Conservation (phyloP, 2,888 invertebrate species). For the Acanthopleura granulata region DNA sequence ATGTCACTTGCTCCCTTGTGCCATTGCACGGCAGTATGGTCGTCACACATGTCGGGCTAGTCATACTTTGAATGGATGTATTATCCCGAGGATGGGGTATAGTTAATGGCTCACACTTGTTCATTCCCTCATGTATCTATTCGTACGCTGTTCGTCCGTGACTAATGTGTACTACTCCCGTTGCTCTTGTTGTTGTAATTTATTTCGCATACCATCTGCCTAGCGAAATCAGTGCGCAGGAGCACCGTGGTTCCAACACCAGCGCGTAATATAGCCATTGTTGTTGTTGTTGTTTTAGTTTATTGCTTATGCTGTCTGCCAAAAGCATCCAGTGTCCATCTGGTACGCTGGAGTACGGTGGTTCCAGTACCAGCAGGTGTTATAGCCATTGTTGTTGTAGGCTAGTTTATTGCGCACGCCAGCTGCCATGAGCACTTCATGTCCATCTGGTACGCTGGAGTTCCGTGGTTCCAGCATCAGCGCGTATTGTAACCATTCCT, state of each 20-base stretch:
- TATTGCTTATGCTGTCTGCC: constrained; percentile 55
- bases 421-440: constrained; percentile 54
- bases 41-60: no score
- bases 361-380: constrained; percentile 47
- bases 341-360: constrained; percentile 53
- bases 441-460: constrained; percentile 52
- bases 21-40: no score
- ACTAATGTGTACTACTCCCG: no score
- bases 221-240: constrained; percentile 55
- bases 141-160: not conserved
- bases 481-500: no score
- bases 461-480: constrained; percentile 52
- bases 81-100: no score
- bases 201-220: constrained; percentile 55
- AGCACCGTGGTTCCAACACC: constrained; percentile 51
- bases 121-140: not conserved
- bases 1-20: no score
- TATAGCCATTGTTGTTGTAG: not conserved
- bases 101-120: no score
- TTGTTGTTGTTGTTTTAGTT: constrained; percentile 41
- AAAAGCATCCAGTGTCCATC: constrained; percentile 51
- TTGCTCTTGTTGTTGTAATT: constrained; percentile 28
- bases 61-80: no score
- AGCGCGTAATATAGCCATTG: no score
- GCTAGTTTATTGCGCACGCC: constrained; percentile 60